Evolutionary conservation across 1,140 invertebrate species (phyloP).

Genomic region (Drosophila kanapiae): DNA sequence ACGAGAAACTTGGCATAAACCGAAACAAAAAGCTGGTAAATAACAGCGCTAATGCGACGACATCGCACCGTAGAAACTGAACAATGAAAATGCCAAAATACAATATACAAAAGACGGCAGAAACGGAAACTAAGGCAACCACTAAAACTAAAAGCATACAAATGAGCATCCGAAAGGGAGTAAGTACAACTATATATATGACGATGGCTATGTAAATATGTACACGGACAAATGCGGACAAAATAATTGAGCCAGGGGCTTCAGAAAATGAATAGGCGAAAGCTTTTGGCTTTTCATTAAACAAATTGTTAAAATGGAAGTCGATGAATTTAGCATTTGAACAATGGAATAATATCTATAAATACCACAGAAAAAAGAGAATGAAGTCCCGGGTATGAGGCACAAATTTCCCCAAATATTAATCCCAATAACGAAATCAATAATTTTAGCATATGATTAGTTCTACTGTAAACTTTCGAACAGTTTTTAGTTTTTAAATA

Average conservation of each 20-base stretch:
- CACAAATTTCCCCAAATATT: too few relatives aligned
- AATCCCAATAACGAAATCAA: too few relatives aligned
- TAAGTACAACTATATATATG: not conserved
- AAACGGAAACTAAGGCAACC: slow-evolving; percentile 49
- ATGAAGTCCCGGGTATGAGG: too few relatives aligned
- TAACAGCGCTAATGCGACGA: slow-evolving; percentile 42
- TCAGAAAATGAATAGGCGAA: too few relatives aligned
- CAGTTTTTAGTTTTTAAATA: too few relatives aligned
- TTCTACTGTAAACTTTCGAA: too few relatives aligned
- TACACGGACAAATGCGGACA: slow-evolving; percentile 10
- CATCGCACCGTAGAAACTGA: slow-evolving; percentile 11
- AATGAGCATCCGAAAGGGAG: not conserved
- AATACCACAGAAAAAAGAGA: too few relatives aligned
- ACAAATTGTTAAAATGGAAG: too few relatives aligned
- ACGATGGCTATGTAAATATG: slow-evolving; percentile 23
- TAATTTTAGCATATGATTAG: too few relatives aligned
- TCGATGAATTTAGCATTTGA: too few relatives aligned
- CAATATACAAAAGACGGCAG: slow-evolving; percentile 25
- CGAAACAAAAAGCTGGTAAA: slow-evolving; percentile 46
- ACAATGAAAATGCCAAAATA: slow-evolving; percentile 70
- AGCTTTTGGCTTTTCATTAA: too few relatives aligned
- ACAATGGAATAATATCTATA: too few relatives aligned
- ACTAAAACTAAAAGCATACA: slow-evolving; percentile 38
- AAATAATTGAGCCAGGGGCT: not conserved
- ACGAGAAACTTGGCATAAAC: slow-evolving; percentile 1